A percentile compares a stretch with the other conserved stretches of the same genome.
phyloP scores from a whole-genome alignment of 92 coral and sea anemone species.

The Porites rus region DNA sequence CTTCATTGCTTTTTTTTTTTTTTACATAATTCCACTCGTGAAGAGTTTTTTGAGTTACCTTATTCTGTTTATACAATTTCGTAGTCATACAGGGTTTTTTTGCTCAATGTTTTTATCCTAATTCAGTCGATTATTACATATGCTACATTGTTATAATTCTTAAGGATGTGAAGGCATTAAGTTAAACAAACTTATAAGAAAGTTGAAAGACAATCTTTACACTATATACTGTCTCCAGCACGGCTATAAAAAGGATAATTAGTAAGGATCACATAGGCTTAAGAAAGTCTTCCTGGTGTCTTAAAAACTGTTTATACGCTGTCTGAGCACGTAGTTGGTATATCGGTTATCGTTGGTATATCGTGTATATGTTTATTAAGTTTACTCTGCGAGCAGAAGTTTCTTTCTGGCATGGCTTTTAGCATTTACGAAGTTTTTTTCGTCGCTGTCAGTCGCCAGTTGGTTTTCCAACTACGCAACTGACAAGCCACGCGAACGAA shows the following conservation, averaged over 20 bases:
- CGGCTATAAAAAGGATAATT: not conserved
- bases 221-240: conserved; percentile 1
- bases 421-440: not conserved
- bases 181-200: not conserved
- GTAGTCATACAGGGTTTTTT: no score
- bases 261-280: not conserved
- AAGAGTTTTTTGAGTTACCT: no score
- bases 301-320: not conserved
- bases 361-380: not conserved
- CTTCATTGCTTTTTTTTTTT: no score
- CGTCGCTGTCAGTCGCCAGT: not conserved
- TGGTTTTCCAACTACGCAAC: not conserved
- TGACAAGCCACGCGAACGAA: no score
- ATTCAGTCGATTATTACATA: not conserved
- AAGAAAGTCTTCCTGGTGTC: not conserved
- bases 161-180: not conserved
- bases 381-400: not conserved
- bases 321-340: not conserved
- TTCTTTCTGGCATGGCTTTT: no score
- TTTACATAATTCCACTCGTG: no score
- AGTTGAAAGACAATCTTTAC: conserved; percentile 9
- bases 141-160: conserved; percentile 4
- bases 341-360: not conserved
- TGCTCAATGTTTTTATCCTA: no score
- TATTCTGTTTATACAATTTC: no score